phyloP scores from a whole-genome alignment of 2,797 vertebrate genomes.

The Acrossocheilus fasciatus region DNA sequence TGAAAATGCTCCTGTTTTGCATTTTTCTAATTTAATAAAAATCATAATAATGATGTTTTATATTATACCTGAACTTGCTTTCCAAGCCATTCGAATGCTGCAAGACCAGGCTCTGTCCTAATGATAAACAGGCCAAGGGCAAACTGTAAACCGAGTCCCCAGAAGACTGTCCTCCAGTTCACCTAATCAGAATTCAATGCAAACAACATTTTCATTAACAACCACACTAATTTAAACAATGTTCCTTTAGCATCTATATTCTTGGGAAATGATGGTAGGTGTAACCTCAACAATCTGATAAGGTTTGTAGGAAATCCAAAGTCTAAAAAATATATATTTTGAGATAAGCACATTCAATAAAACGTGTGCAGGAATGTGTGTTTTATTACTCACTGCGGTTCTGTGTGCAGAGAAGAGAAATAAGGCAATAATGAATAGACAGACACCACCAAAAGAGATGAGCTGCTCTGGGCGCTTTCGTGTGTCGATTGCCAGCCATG shows the following conservation, averaged over 20 bases:
- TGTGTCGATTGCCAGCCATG: conserved; percentile 88
- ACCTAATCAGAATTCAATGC: conserved; percentile 77
- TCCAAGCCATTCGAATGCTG: conserved; percentile 91
- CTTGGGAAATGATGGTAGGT: conserved; percentile 48
- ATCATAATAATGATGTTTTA: too few species aligned
- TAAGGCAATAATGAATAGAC: conserved; percentile 80
- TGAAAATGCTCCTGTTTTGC: neutral
- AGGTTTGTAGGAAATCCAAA: conserved; percentile 66
- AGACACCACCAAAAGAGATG: conserved; percentile 90
- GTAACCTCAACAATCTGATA: conserved; percentile 40
- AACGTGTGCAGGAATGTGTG: conserved; percentile 1
- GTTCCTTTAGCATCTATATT: conserved; percentile 13
- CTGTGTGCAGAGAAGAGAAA: conserved; percentile 89
- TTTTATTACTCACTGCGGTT: conserved; percentile 75
- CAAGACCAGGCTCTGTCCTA: conserved; percentile 86
- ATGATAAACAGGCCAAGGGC: conserved; percentile 88
- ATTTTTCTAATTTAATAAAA: neutral
- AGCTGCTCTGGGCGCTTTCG: conserved; percentile 84
- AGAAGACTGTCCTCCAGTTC: conserved; percentile 87
- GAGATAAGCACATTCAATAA: conserved; percentile 63
- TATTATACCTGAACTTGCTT: conserved; percentile 87
- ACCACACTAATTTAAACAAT: neutral
- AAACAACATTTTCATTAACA: conserved; percentile 6
- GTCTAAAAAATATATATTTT: conserved; percentile 55
- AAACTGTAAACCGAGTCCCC: conserved; percentile 93